These are phyloP conservation scores for Cryptus armator DNA, from an alignment of 2,888 invertebrate species.

Conservation along the genomic window DNA sequence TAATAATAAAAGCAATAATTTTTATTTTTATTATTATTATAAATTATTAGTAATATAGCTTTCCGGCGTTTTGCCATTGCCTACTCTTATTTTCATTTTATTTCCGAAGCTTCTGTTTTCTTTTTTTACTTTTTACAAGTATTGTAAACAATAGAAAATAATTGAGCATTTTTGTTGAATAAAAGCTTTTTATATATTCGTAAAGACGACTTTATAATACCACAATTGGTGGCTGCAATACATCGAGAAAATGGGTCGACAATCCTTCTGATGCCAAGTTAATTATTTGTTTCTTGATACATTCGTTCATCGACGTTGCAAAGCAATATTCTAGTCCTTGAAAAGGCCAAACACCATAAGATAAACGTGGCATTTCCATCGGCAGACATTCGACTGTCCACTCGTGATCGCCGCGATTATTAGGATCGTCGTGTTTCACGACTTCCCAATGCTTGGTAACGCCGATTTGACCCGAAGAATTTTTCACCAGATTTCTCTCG, in stretches of 20 bases:
- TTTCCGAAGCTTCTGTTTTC: too few species aligned
- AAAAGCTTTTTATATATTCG: too few species aligned
- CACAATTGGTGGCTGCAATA: not conserved
- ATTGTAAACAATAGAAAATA: too few species aligned
- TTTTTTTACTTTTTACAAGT: too few species aligned
- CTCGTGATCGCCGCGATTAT: too few species aligned
- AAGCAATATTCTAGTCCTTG: not conserved
- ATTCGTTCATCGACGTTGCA: not conserved
- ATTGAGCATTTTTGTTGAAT: too few species aligned
- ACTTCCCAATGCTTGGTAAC: not conserved
- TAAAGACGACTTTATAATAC: not conserved
- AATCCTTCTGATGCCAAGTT: not conserved
- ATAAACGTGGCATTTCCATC: not conserved
- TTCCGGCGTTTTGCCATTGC: too few species aligned
- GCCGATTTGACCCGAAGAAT: conserved; percentile 85
- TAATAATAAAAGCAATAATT: too few species aligned
- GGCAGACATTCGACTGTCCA: not conserved
- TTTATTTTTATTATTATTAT: too few species aligned
- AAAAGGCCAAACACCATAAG: not conserved
- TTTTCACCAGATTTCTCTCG: conserved; percentile 79
- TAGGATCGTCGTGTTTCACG: not conserved
- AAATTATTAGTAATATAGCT: too few species aligned
- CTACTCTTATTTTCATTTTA: too few species aligned
- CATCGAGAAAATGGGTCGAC: not conserved
- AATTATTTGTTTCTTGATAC: not conserved